These are phyloP conservation scores for Lypha dubia DNA, from an alignment of 2,888 invertebrate genomes.

Conservation along the genomic window DNA sequence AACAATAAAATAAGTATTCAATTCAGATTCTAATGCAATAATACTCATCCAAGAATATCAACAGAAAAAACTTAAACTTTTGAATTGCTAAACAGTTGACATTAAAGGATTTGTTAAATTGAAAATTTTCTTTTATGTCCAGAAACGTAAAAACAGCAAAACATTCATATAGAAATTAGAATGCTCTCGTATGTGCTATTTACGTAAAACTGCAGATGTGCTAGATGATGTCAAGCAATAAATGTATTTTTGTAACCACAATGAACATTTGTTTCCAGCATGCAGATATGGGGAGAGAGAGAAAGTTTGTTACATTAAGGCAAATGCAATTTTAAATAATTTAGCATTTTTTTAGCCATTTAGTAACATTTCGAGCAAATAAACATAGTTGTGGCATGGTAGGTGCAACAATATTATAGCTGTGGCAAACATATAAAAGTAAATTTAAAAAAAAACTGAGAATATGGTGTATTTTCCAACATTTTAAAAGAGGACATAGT, in stretches of 20 bases:
- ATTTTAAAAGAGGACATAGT: too few species aligned
- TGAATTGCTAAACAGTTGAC: conserved; percentile 54
- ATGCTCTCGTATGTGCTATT: conserved; percentile 1
- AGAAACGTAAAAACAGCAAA: neutral
- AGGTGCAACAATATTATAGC: too few species aligned
- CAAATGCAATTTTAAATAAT: neutral
- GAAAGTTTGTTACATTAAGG: neutral
- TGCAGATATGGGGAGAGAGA: neutral
- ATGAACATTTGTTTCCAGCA: neutral
- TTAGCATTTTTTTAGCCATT: too few species aligned
- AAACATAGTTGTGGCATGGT: too few species aligned
- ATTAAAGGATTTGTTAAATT: conserved; percentile 67
- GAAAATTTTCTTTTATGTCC: conserved; percentile 47
- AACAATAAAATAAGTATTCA: conserved; percentile 15
- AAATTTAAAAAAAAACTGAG: too few species aligned
- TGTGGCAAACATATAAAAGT: too few species aligned
- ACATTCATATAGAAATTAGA: neutral
- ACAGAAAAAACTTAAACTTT: conserved; percentile 14
- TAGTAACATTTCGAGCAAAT: too few species aligned
- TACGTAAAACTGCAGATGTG: conserved; percentile 28
- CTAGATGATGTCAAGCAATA: conserved; percentile 23
- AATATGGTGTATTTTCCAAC: too few species aligned
- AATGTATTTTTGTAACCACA: neutral
- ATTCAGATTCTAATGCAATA: conserved; percentile 17
- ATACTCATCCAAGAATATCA: neutral